Base-by-base conservation (phyloP, 2,113 vertebrate genomes). In the Pelecanus crispus region DNA sequence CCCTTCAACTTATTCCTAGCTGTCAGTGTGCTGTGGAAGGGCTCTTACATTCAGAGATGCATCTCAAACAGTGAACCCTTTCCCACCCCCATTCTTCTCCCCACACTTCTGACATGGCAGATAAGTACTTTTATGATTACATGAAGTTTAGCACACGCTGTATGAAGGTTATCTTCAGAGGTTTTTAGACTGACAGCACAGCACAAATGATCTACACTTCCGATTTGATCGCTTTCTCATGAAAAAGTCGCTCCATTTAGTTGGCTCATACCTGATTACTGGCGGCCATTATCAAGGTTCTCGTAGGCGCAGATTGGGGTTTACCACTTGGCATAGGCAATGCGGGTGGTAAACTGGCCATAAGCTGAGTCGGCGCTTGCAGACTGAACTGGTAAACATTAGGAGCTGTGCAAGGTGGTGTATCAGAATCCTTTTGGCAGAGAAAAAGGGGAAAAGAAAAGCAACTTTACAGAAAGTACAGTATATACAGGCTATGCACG, bases 371-470 rank as follows among this genome's bases (percentile, higher is more conserved):
- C 20, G 98, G 97, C 52, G 99, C 97, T 91, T 98, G 99, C 45
- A 99, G 88, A 59, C 98, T 98, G 97, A 98, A 99, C 49, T 98
- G 98, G 83, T 98, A 98, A 95, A 99, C 96, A 65, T 97, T 96
- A 65, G 99, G 98, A 15, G 98, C 97, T 34, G 98, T 97, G 95
- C 98, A 99, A 72, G 99, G 98, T 13, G 98, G 97, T 17, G 99
- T 99, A 98, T 99, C 99, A 3, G 99, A 99, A 97, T 99, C 99
- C 99, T 99, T 97, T 75, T 71, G 92, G 94, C 92, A 96, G 92
- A 71, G 81, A 95, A 86, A 83, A 92, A 94, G 92, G 82, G 80
- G 92, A 80, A 88, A 95, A 93, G 77, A 86, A 67, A 91, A 97
- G 96, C 93, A 96, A 87, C 97, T 96, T 97, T 91, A 96, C 91